Conservation (phyloP, 2,113 vertebrate species). For the Canis aureus region DNA sequence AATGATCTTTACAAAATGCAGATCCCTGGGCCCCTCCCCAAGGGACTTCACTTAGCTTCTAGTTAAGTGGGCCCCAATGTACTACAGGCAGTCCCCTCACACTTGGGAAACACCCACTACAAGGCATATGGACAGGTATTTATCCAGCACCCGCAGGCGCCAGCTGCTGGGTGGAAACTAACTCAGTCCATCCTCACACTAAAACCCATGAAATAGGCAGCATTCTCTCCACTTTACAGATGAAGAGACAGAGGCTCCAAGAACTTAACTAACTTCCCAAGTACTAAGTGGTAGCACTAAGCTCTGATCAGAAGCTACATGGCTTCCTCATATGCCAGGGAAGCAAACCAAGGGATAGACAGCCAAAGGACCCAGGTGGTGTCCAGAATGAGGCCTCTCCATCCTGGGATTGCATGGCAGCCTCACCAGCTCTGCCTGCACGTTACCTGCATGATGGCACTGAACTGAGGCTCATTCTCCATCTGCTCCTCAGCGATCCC, state of each 20-base stretch:
- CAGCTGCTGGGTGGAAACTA: too few species aligned
- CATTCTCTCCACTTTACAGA: not conserved
- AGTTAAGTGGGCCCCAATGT: not conserved
- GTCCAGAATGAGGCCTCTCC: not conserved
- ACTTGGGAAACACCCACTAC: not conserved
- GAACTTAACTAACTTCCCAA: not conserved
- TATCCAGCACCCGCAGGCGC: accelerated
- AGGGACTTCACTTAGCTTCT: too few species aligned
- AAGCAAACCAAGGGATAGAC: not conserved
- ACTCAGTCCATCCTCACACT: not conserved
- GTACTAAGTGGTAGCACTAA: not conserved
- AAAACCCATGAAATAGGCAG: not conserved
- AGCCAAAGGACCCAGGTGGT: not conserved
- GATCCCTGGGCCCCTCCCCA: not conserved
- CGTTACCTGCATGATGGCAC: constrained; percentile 97
- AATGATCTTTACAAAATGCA: not conserved
- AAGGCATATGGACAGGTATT: accelerated
- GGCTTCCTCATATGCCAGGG: not conserved
- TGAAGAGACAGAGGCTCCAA: not conserved
- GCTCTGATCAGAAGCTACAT: not conserved
- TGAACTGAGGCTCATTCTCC: constrained; percentile 98
- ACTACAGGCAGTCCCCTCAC: not conserved
- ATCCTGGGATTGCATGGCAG: accelerated
- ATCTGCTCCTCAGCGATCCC: constrained; percentile 94
- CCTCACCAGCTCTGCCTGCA: not conserved